Base-by-base conservation (phyloP, 2,797 vertebrate genomes). In the Pseudochirops corinnae region DNA sequence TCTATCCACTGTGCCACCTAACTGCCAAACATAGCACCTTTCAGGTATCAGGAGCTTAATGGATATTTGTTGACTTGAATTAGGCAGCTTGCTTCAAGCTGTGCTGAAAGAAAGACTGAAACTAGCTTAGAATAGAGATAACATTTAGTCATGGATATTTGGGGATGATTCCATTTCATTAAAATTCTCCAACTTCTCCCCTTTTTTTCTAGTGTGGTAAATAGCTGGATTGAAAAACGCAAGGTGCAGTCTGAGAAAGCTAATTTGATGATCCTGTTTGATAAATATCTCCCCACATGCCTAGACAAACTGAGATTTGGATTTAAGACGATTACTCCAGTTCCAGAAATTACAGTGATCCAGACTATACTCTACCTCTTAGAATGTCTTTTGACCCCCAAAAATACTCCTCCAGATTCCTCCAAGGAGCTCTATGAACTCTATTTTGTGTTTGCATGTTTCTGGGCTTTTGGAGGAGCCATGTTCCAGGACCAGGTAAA, bases 401-500 rank as follows among this genome's bases (percentile, higher is more conserved):
- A 93, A 95, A 98, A 95, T 0, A 9, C 95, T 0, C 99, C 98
- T 0, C 97, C 98, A 0, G 98, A 98, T 97, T 99, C 98, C 0
- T 96, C 99, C 62, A 98, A 98, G 93, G 99, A 99, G 92, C 98
- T 98, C 4, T 99, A 99, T 0, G 99, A 99, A 96, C 98, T 99
- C 56, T 99, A 98, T 95, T 99, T 99, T 0, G 98, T 98, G 52
- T 99, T 99, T 0, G 97, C 98, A 94, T 99, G 99, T 57, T 50
- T 91, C 97, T 99, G 99, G 99, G 98, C 98, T 55, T 99, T 99
- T 0, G 99, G 99, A 0, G 98, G 98, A 2, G 97, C 99, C 94
- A 97, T 98, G 98, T 99, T 98, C 97, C 99, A 99, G 97, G 99
- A 99, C 94, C 99, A 99, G 99, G 99, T 99, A 92, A 29, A 16